Percentiles rank a stretch among this genome's conserved stretches.
Conservation (phyloP, 2,888 invertebrate genomes). For the Limnephilus rhombicus region DNA sequence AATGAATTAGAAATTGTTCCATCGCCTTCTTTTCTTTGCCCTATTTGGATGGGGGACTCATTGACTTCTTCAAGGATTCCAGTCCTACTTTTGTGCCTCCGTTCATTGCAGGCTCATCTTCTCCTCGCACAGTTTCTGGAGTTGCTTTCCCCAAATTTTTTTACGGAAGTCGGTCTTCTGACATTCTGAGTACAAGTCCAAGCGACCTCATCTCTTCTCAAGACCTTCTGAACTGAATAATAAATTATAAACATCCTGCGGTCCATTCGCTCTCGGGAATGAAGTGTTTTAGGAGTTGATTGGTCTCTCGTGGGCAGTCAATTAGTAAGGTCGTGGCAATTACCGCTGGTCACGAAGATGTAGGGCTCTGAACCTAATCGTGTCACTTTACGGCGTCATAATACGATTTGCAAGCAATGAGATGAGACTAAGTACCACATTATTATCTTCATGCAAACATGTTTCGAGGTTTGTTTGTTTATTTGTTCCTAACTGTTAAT, state of each 20-base stretch:
- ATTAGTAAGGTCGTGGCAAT: conserved; percentile 15
- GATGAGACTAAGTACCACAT: background rate
- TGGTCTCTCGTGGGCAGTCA: background rate
- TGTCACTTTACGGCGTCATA: background rate
- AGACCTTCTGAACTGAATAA: background rate
- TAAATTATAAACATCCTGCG: background rate
- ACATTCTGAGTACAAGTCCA: background rate
- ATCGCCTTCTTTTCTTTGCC: background rate
- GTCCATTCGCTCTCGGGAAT: conserved; percentile 5
- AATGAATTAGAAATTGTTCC: background rate
- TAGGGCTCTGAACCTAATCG: conserved; percentile 13
- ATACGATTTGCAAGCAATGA: background rate
- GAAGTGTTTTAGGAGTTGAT: background rate
- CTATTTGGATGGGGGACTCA: background rate
- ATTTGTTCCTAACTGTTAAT: background rate
- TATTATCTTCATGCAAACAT: background rate
- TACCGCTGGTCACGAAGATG: background rate
- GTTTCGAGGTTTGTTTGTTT: background rate
- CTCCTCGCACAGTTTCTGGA: background rate
- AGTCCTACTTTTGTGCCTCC: too few species aligned
- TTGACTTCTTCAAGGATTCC: background rate
- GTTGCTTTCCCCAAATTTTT: background rate
- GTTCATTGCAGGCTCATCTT: background rate
- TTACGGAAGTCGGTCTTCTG: background rate
- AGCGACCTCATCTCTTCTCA: background rate